Evolutionary conservation across 2,113 vertebrate species (phyloP).

Genomic region (Alouatta palliata): DNA sequence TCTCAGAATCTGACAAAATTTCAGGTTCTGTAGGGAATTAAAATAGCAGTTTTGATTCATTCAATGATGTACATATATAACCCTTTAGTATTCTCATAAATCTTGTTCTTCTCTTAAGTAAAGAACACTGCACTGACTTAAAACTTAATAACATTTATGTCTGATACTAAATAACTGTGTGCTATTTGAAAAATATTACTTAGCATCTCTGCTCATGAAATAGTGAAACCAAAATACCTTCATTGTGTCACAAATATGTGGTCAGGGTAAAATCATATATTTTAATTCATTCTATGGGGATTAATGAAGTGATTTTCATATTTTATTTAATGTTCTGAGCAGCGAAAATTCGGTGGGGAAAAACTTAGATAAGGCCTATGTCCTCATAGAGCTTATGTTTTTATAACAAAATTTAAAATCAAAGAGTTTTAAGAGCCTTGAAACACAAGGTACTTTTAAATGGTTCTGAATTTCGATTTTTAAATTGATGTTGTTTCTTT

Average conservation of each 20-base stretch:
- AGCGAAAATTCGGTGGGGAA: neutral
- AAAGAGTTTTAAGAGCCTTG: neutral
- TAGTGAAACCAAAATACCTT: neutral
- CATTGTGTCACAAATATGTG: neutral
- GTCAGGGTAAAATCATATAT: neutral
- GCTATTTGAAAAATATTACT: neutral
- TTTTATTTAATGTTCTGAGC: neutral
- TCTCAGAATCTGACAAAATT: slow-evolving; percentile 32
- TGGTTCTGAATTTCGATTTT: neutral
- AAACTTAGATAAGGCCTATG: neutral
- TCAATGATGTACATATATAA: neutral
- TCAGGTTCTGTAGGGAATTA: neutral
- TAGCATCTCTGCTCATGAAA: neutral
- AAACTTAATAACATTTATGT: neutral
- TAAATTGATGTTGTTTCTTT: neutral
- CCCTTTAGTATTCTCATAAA: neutral
- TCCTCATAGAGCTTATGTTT: neutral
- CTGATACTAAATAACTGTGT: neutral
- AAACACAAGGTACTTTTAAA: neutral
- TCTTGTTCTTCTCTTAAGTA: neutral
- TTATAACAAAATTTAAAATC: neutral
- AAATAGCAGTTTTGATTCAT: neutral
- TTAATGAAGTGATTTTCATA: neutral
- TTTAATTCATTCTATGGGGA: neutral
- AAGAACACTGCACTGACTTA: neutral